Conservation (phyloP, 2,113 vertebrate species). For the Carollia perspicillata region DNA sequence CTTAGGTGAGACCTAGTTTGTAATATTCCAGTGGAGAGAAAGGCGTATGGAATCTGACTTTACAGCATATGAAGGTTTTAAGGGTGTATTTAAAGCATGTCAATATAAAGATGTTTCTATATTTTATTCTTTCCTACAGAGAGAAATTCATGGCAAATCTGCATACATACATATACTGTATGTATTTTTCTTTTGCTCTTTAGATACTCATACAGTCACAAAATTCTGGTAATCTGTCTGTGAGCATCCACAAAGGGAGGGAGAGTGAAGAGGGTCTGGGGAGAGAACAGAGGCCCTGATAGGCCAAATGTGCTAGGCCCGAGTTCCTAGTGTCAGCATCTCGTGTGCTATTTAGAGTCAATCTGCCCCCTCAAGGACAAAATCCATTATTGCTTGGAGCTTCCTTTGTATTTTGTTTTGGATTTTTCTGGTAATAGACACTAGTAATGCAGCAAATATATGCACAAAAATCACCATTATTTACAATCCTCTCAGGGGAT, state of each 20-base stretch:
- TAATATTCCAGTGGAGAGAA: background rate
- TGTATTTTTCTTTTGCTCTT: background rate
- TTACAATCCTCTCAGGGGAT: constrained; percentile 60
- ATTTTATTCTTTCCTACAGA: constrained; percentile 21
- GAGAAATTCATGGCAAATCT: constrained; percentile 12
- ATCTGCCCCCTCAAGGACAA: background rate
- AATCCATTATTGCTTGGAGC: constrained; percentile 7
- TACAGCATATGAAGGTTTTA: constrained; percentile 20
- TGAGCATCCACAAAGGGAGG: background rate
- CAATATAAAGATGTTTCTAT: constrained; percentile 17
- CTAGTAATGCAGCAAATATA: constrained; percentile 12
- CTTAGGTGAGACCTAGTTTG: constrained; percentile 27
- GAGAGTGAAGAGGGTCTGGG: background rate
- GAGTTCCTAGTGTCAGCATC: background rate
- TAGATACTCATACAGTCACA: background rate
- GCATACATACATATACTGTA: background rate
- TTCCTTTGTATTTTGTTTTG: constrained; percentile 27
- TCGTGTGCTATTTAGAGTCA: background rate
- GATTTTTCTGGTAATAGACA: constrained; percentile 25
- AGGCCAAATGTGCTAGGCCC: background rate
- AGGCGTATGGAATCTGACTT: constrained; percentile 26
- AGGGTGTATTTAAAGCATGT: background rate
- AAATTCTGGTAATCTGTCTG: background rate
- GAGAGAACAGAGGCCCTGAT: background rate
- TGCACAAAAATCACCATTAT: constrained; percentile 45